A percentile compares a stretch with the other conserved stretches of the same genome.
Conservation (phyloP, 53 echinoderm and acorn worm species). For the Mesocentrotus franciscanus region DNA sequence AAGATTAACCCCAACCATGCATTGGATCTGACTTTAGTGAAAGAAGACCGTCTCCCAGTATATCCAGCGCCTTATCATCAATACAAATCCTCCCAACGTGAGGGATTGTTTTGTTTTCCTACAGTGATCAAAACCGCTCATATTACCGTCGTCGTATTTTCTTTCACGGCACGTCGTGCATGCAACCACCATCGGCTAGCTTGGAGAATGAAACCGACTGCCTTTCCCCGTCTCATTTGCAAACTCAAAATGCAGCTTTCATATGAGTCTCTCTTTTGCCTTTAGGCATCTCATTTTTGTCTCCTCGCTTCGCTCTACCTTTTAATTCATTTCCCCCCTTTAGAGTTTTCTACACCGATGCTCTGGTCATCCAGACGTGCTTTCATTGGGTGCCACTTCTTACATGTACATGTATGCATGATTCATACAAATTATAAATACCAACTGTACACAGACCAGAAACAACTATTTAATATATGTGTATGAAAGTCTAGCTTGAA, state of each 20-base stretch:
- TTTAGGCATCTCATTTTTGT: background rate
- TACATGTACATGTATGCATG: background rate
- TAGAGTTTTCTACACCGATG: background rate
- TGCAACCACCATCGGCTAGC: constrained; percentile 14
- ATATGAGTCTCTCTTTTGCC: constrained; percentile 30
- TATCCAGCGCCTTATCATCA: constrained; percentile 17
- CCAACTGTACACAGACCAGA: background rate
- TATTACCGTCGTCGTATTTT: constrained; percentile 5
- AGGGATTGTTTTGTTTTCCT: constrained; percentile 57
- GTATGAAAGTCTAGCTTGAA: too few species aligned
- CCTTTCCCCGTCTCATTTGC: constrained; percentile 48
- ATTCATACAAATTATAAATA: background rate
- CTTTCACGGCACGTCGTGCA: background rate
- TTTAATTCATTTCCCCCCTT: background rate
- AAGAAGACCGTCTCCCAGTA: constrained; percentile 8
- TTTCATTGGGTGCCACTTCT: background rate
- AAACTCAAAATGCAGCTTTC: constrained; percentile 52
- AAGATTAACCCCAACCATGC: background rate
- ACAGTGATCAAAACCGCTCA: constrained; percentile 52
- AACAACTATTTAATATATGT: too few species aligned
- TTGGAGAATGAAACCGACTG: constrained; percentile 11
- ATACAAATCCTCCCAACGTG: constrained; percentile 19
- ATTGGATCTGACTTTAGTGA: background rate
- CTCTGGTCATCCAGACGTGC: background rate
- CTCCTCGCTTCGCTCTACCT: background rate